A percentile compares a stretch with the other conserved stretches of the same genome.
phyloP scores from a whole-genome alignment of 1,140 invertebrate species.

The Musca vetustissima region DNA sequence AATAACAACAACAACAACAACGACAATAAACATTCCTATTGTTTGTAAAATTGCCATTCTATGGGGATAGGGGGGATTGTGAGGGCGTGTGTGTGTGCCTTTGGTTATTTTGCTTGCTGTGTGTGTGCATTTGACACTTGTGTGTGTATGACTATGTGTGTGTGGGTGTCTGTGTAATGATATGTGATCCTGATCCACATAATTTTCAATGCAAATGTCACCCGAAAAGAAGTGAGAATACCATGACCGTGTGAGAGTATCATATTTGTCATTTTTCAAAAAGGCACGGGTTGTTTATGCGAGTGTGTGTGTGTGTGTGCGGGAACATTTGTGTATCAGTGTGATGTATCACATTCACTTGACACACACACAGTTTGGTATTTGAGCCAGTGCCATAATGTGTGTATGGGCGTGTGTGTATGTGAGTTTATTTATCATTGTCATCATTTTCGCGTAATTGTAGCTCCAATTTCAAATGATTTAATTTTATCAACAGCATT shows the following conservation, averaged over 20 bases:
- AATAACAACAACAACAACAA: not conserved
- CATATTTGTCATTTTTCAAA: not conserved
- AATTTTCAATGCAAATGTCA: no score
- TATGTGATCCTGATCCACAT: constrained; percentile 1
- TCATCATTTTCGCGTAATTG: not conserved
- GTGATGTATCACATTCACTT: no score
- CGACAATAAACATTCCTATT: not conserved
- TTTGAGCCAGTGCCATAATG: not conserved
- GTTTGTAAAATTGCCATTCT: not conserved
- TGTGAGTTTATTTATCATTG: constrained; percentile 6
- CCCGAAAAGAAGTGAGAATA: constrained; percentile 17
- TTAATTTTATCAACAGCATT: no score
- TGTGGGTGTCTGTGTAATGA: constrained; percentile 2
- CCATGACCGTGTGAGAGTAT: constrained; percentile 44
- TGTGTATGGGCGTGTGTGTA: constrained; percentile 24
- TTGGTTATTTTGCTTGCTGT: no score
- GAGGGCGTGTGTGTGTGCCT: no score
- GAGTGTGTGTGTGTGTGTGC: constrained; percentile 32
- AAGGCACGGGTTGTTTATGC: not conserved
- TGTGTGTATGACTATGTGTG: not conserved
- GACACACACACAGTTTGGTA: no score
- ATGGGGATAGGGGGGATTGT: not conserved
- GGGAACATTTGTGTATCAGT: not conserved
- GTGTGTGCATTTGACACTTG: not conserved
- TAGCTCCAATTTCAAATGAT: no score